phyloP scores from a whole-genome alignment of 2,113 vertebrate genomes.

The Labeo rohita region DNA sequence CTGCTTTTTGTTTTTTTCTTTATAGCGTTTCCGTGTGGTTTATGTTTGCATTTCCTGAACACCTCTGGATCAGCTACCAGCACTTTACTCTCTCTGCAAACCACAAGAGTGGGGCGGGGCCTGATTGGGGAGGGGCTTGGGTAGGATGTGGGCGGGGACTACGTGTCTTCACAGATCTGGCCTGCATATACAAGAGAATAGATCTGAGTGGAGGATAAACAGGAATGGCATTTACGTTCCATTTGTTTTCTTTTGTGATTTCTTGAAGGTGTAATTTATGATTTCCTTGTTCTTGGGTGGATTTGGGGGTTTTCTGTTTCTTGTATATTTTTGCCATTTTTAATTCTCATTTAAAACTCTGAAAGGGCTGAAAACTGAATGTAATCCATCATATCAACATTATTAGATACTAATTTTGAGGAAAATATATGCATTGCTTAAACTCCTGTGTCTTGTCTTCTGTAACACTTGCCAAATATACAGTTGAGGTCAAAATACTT shows the following conservation, averaged over 20 bases:
- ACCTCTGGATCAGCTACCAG: conserved; percentile 37
- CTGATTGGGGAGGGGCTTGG: background rate
- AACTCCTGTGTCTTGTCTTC: conserved; percentile 43
- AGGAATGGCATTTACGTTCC: background rate
- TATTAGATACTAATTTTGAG: conserved; percentile 66
- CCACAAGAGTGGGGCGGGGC: background rate
- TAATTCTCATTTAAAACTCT: conserved; percentile 55
- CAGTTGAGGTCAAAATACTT: too few relatives aligned
- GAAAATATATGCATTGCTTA: conserved; percentile 60
- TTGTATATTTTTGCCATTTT: conserved; percentile 44
- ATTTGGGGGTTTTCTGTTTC: background rate
- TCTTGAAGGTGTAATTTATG: conserved; percentile 44
- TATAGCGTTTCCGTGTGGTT: conserved; percentile 2
- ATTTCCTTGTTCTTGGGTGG: conserved; percentile 14
- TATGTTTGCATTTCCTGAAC: conserved; percentile 31
- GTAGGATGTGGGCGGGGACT: background rate
- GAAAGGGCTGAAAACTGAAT: conserved; percentile 74
- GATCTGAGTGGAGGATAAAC: conserved; percentile 4
- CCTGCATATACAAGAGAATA: conserved; percentile 5
- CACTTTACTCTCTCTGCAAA: conserved; percentile 30
- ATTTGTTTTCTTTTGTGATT: background rate
- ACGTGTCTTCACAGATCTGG: background rate
- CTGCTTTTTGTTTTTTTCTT: background rate
- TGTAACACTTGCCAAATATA: conserved; percentile 13
- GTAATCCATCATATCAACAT: conserved; percentile 68